Percentiles rank a stretch among this genome's conserved stretches.
phyloP scores from a whole-genome alignment of 1,140 invertebrate species.

The Pogonognathellus flavescens region DNA sequence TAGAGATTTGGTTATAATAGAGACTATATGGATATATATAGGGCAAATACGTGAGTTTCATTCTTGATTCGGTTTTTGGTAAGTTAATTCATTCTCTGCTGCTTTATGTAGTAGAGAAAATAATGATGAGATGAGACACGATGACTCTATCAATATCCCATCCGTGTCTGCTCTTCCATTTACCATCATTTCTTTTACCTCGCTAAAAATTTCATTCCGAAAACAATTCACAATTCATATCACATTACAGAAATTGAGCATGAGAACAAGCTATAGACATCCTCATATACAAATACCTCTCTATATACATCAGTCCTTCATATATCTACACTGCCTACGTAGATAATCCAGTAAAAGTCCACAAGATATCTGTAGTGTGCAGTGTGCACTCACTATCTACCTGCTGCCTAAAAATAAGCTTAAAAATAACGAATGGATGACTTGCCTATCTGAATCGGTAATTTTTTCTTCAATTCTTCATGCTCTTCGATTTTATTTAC shows the following conservation, averaged over 20 bases:
- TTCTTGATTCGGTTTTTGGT: constrained; percentile 39
- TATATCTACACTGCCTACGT: background rate
- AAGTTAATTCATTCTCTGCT: constrained; percentile 16
- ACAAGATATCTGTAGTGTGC: background rate
- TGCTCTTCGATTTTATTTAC: background rate
- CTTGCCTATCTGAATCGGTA: constrained; percentile 2
- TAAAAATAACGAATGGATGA: background rate
- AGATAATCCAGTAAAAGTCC: background rate
- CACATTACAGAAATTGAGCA: constrained; percentile 23
- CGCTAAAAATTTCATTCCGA: background rate
- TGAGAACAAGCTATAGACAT: constrained; percentile 6
- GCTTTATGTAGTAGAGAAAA: constrained; percentile 9
- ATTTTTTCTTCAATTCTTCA: constrained; percentile 21
- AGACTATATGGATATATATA: too few relatives aligned
- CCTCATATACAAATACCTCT: too few relatives aligned
- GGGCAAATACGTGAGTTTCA: constrained; percentile 20
- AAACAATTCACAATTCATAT: constrained; percentile 34
- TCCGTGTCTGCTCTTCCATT: constrained; percentile 9
- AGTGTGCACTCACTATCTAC: background rate
- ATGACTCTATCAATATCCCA: constrained; percentile 30
- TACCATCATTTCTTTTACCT: background rate
- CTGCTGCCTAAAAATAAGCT: background rate
- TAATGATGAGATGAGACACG: constrained; percentile 27
- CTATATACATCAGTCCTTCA: too few relatives aligned
- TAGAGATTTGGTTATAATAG: too few relatives aligned